Evolutionary conservation across 2,113 vertebrate genomes (phyloP).

Genomic region (Menidia beryllina): DNA sequence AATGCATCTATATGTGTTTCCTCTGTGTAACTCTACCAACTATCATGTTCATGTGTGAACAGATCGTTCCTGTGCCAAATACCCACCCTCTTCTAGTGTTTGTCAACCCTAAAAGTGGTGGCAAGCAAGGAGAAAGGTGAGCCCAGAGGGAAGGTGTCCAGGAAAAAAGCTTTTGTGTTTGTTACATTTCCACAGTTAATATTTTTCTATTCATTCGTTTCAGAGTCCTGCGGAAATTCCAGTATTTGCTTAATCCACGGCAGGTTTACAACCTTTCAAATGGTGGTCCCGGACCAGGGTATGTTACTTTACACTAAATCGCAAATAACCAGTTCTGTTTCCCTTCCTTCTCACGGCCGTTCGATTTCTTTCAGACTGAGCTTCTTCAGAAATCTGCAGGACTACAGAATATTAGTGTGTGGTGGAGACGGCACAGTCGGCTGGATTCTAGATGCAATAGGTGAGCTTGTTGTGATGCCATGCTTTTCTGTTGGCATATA

Average conservation of each 20-base stretch:
- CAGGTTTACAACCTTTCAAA: conserved; percentile 91
- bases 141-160: not conserved
- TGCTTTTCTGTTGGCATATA: not conserved
- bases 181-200: no score
- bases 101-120: conserved; percentile 93
- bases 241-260: conserved; percentile 92
- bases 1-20: not conserved
- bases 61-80: conserved; percentile 86
- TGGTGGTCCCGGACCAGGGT: conserved; percentile 90
- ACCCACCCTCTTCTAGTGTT: conserved; percentile 93
- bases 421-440: conserved; percentile 95
- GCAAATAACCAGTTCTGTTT: not conserved
- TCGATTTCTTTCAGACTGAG: conserved; percentile 81
- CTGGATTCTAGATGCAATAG: conserved; percentile 93
- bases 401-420: conserved; percentile 90
- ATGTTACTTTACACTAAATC: conserved; percentile 20
- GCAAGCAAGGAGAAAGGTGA: conserved; percentile 94
- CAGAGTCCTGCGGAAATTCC: conserved; percentile 92
- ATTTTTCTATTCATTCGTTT: no score
- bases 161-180: not conserved
- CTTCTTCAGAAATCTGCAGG: conserved; percentile 88
- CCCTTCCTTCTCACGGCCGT: not conserved
- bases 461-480: conserved; percentile 65
- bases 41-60: conserved; percentile 30
- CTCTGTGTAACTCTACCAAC: not conserved